phyloP scores from a whole-genome alignment of 2,888 invertebrate genomes.

The Drosophila peninsularis region DNA sequence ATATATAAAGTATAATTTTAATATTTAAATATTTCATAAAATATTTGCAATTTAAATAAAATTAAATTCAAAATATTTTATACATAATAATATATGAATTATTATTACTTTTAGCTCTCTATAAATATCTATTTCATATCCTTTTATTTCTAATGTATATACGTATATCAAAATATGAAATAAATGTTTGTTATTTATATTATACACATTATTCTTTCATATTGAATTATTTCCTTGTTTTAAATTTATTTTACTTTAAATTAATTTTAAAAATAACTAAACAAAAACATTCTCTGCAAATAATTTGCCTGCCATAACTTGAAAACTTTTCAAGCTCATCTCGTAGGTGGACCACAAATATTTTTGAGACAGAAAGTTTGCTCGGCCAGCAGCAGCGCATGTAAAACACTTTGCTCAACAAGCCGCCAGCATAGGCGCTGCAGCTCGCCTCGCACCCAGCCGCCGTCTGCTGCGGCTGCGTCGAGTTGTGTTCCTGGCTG shows the following conservation, averaged over 20 bases:
- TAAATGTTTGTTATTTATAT: too few species aligned
- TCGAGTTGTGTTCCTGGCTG: constrained; percentile 35
- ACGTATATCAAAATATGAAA: too few species aligned
- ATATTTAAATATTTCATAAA: not conserved
- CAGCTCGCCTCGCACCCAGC: not conserved
- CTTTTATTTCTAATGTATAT: not conserved
- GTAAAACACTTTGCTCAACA: constrained; percentile 73
- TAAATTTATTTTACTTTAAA: too few species aligned
- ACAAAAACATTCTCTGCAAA: not conserved
- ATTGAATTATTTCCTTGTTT: too few species aligned
- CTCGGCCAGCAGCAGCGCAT: constrained; percentile 34
- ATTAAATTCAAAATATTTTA: not conserved
- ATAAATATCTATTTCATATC: too few species aligned
- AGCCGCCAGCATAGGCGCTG: constrained; percentile 30
- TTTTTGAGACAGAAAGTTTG: constrained; percentile 21
- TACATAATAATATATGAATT: not conserved
- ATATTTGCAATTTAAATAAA: not conserved
- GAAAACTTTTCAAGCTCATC: constrained; percentile 5
- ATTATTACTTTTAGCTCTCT: not conserved
- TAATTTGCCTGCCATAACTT: not conserved
- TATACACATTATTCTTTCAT: too few species aligned
- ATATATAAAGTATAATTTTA: not conserved
- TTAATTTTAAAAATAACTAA: too few species aligned
- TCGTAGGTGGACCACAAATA: not conserved
- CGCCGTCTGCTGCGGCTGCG: not conserved